Evolutionary conservation across 2,113 vertebrate genomes (phyloP).

Genomic region (Ictidomys tridecemlineatus): DNA sequence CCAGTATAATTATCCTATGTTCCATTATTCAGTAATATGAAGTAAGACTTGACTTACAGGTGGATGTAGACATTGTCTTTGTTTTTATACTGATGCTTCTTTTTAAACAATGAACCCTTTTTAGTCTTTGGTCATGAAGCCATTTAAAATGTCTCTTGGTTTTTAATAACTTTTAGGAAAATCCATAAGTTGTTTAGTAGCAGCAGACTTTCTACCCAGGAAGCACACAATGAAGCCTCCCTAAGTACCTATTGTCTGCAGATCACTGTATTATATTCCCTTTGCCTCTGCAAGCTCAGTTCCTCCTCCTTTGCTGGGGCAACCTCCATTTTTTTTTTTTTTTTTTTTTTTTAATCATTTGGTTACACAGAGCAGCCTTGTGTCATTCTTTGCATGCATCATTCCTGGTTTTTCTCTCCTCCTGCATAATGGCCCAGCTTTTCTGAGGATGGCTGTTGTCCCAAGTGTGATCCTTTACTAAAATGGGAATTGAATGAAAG

Average conservation of each 20-base stretch:
- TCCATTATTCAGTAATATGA: not conserved
- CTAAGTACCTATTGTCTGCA: not conserved
- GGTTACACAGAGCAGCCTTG: conserved; percentile 49
- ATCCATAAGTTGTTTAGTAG: not conserved
- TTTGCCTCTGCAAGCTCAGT: not conserved
- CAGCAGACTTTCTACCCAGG: not conserved
- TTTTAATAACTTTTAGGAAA: conserved; percentile 50
- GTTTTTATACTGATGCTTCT: conserved; percentile 46
- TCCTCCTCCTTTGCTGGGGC: not conserved
- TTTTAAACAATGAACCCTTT: conserved; percentile 3
- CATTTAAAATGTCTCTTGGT: conserved; percentile 23
- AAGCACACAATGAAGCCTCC: not conserved
- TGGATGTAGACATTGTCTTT: not conserved
- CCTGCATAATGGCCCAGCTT: conserved; percentile 56
- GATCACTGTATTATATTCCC: not conserved
- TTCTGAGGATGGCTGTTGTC: conserved; percentile 59
- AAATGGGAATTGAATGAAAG: conserved; percentile 69
- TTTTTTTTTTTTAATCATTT: conserved; percentile 55
- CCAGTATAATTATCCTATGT: not conserved
- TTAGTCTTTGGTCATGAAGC: not conserved
- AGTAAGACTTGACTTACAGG: not conserved
- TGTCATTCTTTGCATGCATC: conserved; percentile 53
- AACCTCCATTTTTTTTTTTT: conserved; percentile 43
- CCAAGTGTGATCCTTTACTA: conserved; percentile 51
- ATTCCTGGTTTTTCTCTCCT: conserved; percentile 58